A percentile compares a stretch with the other conserved stretches of the same genome.
These are phyloP conservation scores for Epizoanthus scotinus DNA, from an alignment of 92 coral and sea anemone genomes.

Conservation along the genomic window DNA sequence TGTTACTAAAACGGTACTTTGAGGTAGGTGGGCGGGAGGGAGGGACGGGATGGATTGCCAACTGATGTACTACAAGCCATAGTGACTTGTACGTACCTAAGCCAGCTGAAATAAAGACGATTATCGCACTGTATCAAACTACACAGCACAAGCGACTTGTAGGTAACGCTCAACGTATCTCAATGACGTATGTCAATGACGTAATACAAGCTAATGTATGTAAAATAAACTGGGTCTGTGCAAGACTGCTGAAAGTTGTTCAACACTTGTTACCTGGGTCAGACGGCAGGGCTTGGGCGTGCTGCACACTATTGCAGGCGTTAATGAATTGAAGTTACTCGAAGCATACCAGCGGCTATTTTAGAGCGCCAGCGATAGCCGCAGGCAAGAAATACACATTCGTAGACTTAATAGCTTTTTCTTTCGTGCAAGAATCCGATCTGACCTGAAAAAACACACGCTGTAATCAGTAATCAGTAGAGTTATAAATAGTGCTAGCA, in stretches of 20 bases:
- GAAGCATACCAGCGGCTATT: background rate
- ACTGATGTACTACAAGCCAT: too few species aligned
- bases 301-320: background rate
- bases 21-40: too few species aligned
- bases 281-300: background rate
- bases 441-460: background rate
- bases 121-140: too few species aligned
- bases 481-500: background rate
- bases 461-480: background rate
- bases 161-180: too few species aligned
- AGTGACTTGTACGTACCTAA: too few species aligned
- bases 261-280: constrained; percentile 19
- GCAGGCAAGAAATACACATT: constrained; percentile 9
- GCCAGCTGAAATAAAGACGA: too few species aligned
- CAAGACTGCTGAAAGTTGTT: constrained; percentile 3
- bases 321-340: background rate
- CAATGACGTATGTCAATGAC: too few species aligned
- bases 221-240: too few species aligned
- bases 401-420: constrained; percentile 1
- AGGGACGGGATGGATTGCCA: too few species aligned
- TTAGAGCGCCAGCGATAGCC: constrained; percentile 2
- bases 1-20: too few species aligned
- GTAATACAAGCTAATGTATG: too few species aligned
- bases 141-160: too few species aligned
- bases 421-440: constrained; percentile 17